A percentile compares a stretch with the other conserved stretches of the same genome.
phyloP scores from a whole-genome alignment of 2,888 invertebrate species.

The Piscicola geometra region DNA sequence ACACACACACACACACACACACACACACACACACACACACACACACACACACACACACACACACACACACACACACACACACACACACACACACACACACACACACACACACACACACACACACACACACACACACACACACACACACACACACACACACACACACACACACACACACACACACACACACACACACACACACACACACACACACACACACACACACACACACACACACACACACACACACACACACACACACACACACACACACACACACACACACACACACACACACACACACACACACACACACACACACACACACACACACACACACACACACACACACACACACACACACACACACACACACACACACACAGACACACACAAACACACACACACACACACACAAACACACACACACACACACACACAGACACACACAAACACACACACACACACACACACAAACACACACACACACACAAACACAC shows the following conservation, averaged over 20 bases:
- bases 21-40: too few species aligned
- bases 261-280: neutral
- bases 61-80: neutral
- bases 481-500: too few species aligned
- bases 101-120: neutral
- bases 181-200: too few species aligned
- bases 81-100: neutral
- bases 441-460: neutral
- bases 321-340: too few species aligned
- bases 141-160: neutral
- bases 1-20: too few species aligned
- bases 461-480: neutral
- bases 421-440: neutral
- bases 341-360: too few species aligned
- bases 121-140: neutral
- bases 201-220: too few species aligned
- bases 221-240: neutral
- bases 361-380: too few species aligned
- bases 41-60: too few species aligned
- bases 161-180: too few species aligned
- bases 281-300: neutral
- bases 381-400: neutral
- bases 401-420: neutral
- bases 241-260: neutral
- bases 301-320: neutral